Conservation (phyloP, 1,140 invertebrate genomes). For the Pseudomyrmex pallidus region DNA sequence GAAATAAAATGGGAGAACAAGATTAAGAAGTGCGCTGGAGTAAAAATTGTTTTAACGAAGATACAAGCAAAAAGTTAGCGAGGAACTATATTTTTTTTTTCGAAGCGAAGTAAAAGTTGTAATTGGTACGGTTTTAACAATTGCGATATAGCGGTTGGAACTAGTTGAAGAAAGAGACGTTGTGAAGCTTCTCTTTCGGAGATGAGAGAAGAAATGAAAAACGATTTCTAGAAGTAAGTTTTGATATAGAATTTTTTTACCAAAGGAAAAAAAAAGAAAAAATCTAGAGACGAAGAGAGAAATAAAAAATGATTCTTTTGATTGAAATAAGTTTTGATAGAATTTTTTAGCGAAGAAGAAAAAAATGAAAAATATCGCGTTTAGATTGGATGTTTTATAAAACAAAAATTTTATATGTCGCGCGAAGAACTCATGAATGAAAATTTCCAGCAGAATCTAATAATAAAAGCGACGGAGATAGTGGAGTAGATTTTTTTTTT, state of each 20-base stretch:
- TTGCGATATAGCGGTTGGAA: not conserved
- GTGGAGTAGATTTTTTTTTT: constrained; percentile 5
- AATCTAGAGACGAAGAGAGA: too few relatives aligned
- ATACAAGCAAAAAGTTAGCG: too few relatives aligned
- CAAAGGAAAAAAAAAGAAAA: too few relatives aligned
- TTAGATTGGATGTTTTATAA: not conserved
- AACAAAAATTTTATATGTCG: not conserved
- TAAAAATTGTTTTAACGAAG: constrained; percentile 2
- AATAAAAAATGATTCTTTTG: too few relatives aligned
- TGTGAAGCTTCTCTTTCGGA: too few relatives aligned
- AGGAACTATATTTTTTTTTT: too few relatives aligned
- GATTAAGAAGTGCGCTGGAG: not conserved
- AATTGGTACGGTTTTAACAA: not conserved
- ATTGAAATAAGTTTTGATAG: too few relatives aligned
- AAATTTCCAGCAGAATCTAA: not conserved
- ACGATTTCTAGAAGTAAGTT: too few relatives aligned
- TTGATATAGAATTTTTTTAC: too few relatives aligned
- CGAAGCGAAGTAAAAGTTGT: not conserved
- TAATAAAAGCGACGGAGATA: not conserved
- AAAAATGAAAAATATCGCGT: not conserved
- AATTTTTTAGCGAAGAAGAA: not conserved
- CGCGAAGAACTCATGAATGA: not conserved
- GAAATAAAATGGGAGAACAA: constrained; percentile 6
- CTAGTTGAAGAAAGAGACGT: too few relatives aligned
- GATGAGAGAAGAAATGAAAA: too few relatives aligned